Percentiles rank a stretch among this genome's conserved stretches.
phyloP scores from a whole-genome alignment of 2,797 vertebrate genomes.

The Loris lydekkerianus region DNA sequence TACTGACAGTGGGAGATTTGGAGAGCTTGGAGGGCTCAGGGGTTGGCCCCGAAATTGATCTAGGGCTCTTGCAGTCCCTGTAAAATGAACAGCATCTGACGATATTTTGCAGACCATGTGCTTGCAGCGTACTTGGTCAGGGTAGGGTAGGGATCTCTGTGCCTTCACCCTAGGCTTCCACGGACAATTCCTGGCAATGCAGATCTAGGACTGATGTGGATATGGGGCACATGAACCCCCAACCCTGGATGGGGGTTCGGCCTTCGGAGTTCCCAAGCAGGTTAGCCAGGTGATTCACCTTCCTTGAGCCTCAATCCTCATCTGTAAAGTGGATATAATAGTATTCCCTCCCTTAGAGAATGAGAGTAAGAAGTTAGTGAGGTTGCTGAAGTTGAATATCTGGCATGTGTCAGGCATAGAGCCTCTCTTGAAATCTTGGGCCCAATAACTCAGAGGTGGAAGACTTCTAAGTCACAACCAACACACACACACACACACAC shows the following conservation, averaged over 20 bases:
- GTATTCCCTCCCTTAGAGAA: neutral
- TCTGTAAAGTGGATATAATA: neutral
- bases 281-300: neutral
- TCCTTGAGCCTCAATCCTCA: neutral
- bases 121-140: neutral
- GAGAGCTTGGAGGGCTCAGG: neutral
- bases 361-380: neutral
- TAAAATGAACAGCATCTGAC: conserved; percentile 6
- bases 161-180: neutral
- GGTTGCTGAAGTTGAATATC: neutral
- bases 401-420: conserved; percentile 9
- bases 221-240: neutral
- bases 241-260: neutral
- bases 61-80: neutral
- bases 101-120: neutral
- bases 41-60: neutral
- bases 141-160: neutral
- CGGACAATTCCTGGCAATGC: neutral
- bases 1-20: neutral
- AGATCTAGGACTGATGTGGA: neutral
- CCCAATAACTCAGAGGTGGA: neutral
- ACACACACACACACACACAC: neutral
- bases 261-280: conserved; percentile 10
- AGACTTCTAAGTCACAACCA: neutral
- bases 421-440: conserved; percentile 45